Conservation (phyloP, 2,797 vertebrate genomes). For the Hirundo rustica region DNA sequence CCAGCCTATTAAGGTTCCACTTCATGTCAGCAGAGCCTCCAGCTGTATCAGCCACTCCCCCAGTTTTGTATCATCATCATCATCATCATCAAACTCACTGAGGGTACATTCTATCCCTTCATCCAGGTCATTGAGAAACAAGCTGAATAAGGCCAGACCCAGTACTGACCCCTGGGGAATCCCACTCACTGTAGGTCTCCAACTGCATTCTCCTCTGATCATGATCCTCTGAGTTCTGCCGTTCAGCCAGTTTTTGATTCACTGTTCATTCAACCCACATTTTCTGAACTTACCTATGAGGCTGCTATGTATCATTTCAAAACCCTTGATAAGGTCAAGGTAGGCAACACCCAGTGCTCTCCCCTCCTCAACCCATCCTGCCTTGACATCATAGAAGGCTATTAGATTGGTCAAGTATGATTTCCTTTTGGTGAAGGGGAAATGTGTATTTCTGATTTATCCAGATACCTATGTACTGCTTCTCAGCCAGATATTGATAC, state of each 20-base stretch:
- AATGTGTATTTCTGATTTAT: background rate
- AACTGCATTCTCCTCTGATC: background rate
- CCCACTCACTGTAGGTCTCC: background rate
- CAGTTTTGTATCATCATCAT: background rate
- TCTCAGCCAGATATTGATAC: background rate
- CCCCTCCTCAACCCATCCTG: background rate
- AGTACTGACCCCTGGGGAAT: background rate
- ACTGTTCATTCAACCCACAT: background rate
- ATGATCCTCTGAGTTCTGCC: background rate
- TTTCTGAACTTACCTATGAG: background rate
- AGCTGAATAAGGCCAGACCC: accelerated
- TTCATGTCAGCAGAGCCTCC: background rate
- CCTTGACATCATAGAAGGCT: background rate
- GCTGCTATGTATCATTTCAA: background rate
- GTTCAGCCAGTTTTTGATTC: background rate
- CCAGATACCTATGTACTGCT: background rate
- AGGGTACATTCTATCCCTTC: background rate
- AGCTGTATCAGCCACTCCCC: background rate
- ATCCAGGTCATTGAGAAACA: background rate
- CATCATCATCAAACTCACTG: background rate
- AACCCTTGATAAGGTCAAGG: background rate
- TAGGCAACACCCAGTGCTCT: background rate
- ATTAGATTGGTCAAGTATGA: background rate
- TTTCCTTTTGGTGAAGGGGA: background rate
- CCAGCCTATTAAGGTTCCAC: background rate